These are phyloP conservation scores for Eristalinus sepulchralis DNA, from an alignment of 2,888 invertebrate genomes.

Conservation along the genomic window DNA sequence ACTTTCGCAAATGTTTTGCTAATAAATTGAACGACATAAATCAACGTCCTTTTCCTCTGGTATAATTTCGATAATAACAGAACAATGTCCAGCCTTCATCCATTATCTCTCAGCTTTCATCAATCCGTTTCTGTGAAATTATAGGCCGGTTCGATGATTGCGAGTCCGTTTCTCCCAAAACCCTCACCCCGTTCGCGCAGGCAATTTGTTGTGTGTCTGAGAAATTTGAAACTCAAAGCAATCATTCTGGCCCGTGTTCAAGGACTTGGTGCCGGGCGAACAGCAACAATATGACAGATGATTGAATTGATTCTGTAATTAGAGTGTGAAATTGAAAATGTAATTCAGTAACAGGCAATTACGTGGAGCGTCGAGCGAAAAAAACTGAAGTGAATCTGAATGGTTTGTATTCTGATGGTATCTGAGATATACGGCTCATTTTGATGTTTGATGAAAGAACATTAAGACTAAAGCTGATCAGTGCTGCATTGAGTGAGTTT, in stretches of 20 bases:
- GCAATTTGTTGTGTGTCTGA: constrained; percentile 13
- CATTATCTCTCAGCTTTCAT: not conserved
- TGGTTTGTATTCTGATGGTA: not conserved
- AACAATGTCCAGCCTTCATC: not conserved
- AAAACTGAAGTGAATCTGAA: not conserved
- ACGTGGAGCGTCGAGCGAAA: not conserved
- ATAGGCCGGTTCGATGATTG: not conserved
- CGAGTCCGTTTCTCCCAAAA: not conserved
- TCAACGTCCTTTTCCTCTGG: not conserved
- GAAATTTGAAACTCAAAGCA: constrained; percentile 11
- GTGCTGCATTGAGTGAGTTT: too few relatives aligned
- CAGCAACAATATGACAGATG: not conserved
- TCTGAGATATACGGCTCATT: not conserved
- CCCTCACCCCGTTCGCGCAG: not conserved
- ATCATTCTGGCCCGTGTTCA: not conserved
- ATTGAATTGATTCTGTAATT: constrained; percentile 17
- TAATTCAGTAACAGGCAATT: constrained; percentile 11
- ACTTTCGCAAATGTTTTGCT: not conserved
- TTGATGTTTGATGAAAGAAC: too few relatives aligned
- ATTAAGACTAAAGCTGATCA: too few relatives aligned
- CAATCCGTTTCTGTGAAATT: not conserved
- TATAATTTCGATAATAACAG: not conserved
- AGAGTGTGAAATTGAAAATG: constrained; percentile 1
- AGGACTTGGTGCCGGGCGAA: not conserved
- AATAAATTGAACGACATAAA: not conserved